Percentiles rank a stretch among this genome's conserved stretches.
Conservation (phyloP, 2,888 invertebrate genomes). For the Caenorhabditis imperialis region DNA sequence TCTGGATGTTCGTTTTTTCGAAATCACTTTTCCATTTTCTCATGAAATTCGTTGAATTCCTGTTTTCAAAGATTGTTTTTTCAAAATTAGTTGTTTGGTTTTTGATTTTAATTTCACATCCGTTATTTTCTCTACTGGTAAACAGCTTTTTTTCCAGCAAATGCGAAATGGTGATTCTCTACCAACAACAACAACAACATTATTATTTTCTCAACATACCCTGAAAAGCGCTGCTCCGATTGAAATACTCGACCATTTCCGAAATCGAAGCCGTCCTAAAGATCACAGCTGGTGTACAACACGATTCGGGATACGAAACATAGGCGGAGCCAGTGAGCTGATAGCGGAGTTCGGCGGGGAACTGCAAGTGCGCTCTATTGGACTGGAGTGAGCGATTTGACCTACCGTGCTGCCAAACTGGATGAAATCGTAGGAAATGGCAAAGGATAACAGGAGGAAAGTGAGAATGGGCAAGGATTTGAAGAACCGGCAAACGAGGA, state of each 20-base stretch:
- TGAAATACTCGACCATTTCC: conserved; percentile 41
- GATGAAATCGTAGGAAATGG: conserved; percentile 21
- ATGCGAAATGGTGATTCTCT: no score
- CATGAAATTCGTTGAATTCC: no score
- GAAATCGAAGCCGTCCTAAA: conserved; percentile 44
- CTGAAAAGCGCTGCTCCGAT: conserved; percentile 1
- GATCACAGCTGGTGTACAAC: conserved; percentile 70
- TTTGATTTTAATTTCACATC: no score
- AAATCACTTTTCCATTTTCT: no score
- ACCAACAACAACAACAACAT: no score
- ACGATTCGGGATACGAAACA: conserved; percentile 65
- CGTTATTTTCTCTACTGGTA: no score
- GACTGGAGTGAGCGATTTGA: not conserved
- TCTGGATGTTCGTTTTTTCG: no score
- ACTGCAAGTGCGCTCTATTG: conserved; percentile 23
- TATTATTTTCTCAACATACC: no score
- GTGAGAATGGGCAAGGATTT: conserved; percentile 21
- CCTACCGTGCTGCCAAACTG: conserved; percentile 33
- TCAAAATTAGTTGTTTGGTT: no score
- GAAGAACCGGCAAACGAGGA: conserved; percentile 20
- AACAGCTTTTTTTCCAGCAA: no score
- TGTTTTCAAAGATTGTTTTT: no score
- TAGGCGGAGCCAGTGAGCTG: conserved; percentile 62
- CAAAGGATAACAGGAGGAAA: conserved; percentile 9
- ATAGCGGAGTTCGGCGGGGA: conserved; percentile 59